These are phyloP conservation scores for Apoda limacodes DNA, from an alignment of 2,888 invertebrate genomes.

Conservation along the genomic window DNA sequence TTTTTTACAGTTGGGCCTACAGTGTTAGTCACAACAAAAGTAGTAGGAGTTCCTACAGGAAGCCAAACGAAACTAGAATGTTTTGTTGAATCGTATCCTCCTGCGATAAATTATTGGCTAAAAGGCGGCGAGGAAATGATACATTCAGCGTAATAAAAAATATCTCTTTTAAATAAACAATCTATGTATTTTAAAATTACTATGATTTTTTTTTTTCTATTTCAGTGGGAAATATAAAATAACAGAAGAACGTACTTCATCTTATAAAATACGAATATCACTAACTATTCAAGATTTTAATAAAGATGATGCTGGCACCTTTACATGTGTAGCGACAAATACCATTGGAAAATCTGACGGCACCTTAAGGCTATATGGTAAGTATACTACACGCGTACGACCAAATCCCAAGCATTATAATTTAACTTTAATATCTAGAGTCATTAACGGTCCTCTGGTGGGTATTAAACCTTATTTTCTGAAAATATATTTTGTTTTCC, in stretches of 20 bases:
- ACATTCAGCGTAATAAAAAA: slow-evolving; percentile 72
- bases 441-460: no score
- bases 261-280: slow-evolving; percentile 73
- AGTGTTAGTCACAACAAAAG: slow-evolving; percentile 73
- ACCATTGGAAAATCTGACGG: slow-evolving; percentile 78
- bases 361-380: slow-evolving; percentile 76
- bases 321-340: slow-evolving; percentile 78
- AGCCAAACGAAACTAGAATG: slow-evolving; percentile 73
- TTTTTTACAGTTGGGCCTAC: slow-evolving; percentile 72
- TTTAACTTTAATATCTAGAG: no score
- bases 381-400: no score
- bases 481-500: no score
- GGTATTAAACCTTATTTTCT: no score
- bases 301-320: slow-evolving; percentile 73
- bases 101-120: slow-evolving; percentile 77
- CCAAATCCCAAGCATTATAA: no score
- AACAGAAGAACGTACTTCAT: slow-evolving; percentile 67
- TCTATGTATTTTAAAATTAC: background rate
- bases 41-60: slow-evolving; percentile 74
- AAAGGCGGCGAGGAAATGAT: slow-evolving; percentile 73
- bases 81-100: slow-evolving; percentile 75
- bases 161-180: slow-evolving; percentile 3
- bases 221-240: slow-evolving; percentile 75
- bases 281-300: slow-evolving; percentile 73
- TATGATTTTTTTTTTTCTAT: slow-evolving; percentile 10